Percentiles rank a stretch among this genome's conserved stretches.
phyloP scores from a whole-genome alignment of 2,113 vertebrate genomes.

The Syngnathus floridae region DNA sequence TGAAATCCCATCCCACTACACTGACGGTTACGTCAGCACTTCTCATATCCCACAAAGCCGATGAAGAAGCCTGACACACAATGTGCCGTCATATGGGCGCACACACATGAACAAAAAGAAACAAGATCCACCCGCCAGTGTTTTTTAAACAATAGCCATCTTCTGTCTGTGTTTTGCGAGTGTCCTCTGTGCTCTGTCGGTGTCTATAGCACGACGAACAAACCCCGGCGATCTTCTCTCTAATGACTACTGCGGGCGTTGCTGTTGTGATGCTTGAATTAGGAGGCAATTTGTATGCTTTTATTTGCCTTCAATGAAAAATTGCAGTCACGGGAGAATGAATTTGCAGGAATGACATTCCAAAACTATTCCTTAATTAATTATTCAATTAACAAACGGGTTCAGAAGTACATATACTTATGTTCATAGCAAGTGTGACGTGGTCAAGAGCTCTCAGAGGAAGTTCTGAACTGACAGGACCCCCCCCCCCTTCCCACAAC shows the following conservation, averaged over 20 bases:
- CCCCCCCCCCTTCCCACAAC: constrained; percentile 21
- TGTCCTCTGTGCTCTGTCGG: constrained; percentile 16
- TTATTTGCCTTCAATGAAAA: constrained; percentile 12
- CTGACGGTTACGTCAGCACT: constrained; percentile 65
- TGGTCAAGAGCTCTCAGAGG: constrained; percentile 59
- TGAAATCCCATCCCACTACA: constrained; percentile 67
- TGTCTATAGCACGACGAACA: constrained; percentile 5
- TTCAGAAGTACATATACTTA: constrained; percentile 17
- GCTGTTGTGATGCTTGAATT: constrained; percentile 27
- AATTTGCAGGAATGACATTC: constrained; percentile 19
- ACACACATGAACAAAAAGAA: constrained; percentile 34
- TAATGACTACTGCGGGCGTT: constrained; percentile 14
- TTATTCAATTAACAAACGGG: background rate
- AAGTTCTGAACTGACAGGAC: constrained; percentile 48
- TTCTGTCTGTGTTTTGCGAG: constrained; percentile 23
- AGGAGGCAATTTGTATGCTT: constrained; percentile 5
- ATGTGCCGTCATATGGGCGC: constrained; percentile 48
- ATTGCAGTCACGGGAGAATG: constrained; percentile 28
- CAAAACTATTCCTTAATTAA: too few relatives aligned
- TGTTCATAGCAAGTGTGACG: constrained; percentile 36
- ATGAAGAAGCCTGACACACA: constrained; percentile 60
- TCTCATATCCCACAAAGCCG: constrained; percentile 65
- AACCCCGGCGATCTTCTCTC: constrained; percentile 7
- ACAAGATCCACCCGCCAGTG: constrained; percentile 50
- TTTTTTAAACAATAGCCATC: constrained; percentile 51